A percentile compares a stretch with the other conserved stretches of the same genome.
These are phyloP conservation scores for Hyles euphorbiae DNA, from an alignment of 1,140 invertebrate genomes.

Conservation along the genomic window DNA sequence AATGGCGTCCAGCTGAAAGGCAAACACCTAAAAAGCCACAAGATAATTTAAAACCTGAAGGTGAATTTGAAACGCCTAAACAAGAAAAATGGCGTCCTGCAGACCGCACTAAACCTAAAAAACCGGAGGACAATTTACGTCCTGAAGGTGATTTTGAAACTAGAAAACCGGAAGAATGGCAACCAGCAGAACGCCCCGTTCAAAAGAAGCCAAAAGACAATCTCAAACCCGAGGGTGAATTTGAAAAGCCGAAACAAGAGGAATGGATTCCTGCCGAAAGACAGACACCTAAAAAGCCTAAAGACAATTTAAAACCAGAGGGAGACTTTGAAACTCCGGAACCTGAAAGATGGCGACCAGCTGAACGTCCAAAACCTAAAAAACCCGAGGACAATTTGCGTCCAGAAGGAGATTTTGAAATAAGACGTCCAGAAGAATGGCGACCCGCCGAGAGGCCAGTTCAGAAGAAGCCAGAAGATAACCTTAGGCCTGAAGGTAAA, in stretches of 20 bases:
- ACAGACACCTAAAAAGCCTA: background rate
- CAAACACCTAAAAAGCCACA: slow-evolving; percentile 2
- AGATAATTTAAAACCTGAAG: slow-evolving; percentile 7
- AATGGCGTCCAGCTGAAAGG: slow-evolving; percentile 6
- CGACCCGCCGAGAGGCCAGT: slow-evolving; percentile 1
- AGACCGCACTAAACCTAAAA: background rate
- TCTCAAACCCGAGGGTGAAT: slow-evolving; percentile 11
- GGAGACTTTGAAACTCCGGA: slow-evolving; percentile 8
- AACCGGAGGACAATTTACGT: slow-evolving; percentile 1
- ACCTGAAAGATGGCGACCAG: slow-evolving; percentile 1
- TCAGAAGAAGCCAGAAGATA: slow-evolving; percentile 3
- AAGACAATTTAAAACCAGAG: slow-evolving; percentile 10
- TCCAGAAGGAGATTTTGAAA: slow-evolving; percentile 7
- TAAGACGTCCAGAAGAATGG: slow-evolving; percentile 1
- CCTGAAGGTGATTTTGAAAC: slow-evolving; percentile 4
- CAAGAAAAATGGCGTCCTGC: slow-evolving; percentile 5
- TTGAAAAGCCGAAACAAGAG: slow-evolving; percentile 6
- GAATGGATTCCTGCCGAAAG: slow-evolving; percentile 1
- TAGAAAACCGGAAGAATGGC: slow-evolving; percentile 1
- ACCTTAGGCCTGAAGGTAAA: slow-evolving; percentile 2
- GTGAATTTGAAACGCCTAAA: slow-evolving; percentile 3
- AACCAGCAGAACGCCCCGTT: slow-evolving; percentile 2
- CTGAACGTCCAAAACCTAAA: slow-evolving; percentile 1
- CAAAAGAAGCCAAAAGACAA: slow-evolving; percentile 2
- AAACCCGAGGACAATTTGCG: slow-evolving; percentile 6